Evolutionary conservation across 2,113 vertebrate genomes (phyloP).

Genomic region (Puntigrus tetrazona): DNA sequence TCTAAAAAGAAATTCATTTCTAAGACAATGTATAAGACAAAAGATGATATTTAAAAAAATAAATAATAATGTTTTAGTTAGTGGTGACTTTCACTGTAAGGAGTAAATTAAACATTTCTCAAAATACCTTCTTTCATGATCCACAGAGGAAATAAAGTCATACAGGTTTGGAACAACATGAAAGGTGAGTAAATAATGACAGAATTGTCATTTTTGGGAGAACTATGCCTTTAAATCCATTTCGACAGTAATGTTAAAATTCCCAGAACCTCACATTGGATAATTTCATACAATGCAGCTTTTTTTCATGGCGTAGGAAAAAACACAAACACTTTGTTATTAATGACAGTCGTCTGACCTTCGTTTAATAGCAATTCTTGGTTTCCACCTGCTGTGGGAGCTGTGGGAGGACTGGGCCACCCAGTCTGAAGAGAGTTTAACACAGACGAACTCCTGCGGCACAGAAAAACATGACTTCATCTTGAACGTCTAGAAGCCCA

Average conservation of each 20-base stretch:
- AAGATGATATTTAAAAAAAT: no score
- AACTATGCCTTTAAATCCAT: neutral
- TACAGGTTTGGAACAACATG: neutral
- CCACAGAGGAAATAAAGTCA: neutral
- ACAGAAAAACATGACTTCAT: conserved; percentile 54
- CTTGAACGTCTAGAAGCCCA: conserved; percentile 9
- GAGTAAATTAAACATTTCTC: neutral
- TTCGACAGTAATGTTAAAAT: neutral
- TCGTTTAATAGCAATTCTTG: conserved; percentile 19
- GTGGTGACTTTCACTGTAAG: neutral
- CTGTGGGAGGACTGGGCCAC: conserved; percentile 22
- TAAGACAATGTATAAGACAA: no score
- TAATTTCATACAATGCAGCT: neutral
- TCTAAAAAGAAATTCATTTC: no score
- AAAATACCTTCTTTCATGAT: neutral
- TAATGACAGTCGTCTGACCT: conserved; percentile 49
- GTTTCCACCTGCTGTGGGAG: conserved; percentile 49
- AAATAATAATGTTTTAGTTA: no score
- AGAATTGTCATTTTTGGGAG: neutral
- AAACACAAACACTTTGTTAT: conserved; percentile 44
- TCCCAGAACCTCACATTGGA: neutral
- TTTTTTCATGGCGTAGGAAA: conserved; percentile 28
- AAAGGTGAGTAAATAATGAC: neutral
- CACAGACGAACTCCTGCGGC: conserved; percentile 29
- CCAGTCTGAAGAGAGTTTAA: conserved; percentile 43